phyloP scores from a whole-genome alignment of 2,113 vertebrate genomes.

The Psephotus haematonotus region DNA sequence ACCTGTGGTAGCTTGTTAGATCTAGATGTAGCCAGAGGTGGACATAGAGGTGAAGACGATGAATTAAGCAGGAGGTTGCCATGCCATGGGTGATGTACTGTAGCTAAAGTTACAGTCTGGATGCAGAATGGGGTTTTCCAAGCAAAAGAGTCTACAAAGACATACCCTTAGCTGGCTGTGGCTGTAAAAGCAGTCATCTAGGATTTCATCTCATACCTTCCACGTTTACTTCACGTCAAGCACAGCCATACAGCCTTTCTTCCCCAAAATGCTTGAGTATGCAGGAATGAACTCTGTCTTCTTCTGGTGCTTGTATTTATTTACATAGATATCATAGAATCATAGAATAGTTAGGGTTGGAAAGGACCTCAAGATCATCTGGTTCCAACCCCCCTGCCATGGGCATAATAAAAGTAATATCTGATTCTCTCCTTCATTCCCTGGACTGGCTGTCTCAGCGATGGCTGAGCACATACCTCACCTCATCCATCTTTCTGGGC shows the following conservation, averaged over 20 bases:
- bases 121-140: neutral
- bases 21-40: neutral
- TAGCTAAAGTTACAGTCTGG: neutral
- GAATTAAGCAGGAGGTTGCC: neutral
- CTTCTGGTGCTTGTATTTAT: neutral
- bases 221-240: neutral
- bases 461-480: neutral
- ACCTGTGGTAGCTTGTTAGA: neutral
- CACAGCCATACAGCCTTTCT: neutral
- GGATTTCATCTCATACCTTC: neutral
- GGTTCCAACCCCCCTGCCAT: no score
- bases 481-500: neutral
- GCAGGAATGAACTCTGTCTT: neutral
- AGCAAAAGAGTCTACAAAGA: neutral
- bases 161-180: neutral
- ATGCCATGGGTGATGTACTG: neutral
- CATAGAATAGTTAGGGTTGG: no score
- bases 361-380: no score
- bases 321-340: neutral
- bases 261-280: neutral
- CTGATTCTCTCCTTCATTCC: no score
- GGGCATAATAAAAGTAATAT: no score
- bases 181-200: neutral
- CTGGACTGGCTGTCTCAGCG: neutral
- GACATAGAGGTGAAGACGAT: neutral